Evolutionary conservation across 1,140 invertebrate species (phyloP).

Genomic region (Mizuhopecten yessoensis): DNA sequence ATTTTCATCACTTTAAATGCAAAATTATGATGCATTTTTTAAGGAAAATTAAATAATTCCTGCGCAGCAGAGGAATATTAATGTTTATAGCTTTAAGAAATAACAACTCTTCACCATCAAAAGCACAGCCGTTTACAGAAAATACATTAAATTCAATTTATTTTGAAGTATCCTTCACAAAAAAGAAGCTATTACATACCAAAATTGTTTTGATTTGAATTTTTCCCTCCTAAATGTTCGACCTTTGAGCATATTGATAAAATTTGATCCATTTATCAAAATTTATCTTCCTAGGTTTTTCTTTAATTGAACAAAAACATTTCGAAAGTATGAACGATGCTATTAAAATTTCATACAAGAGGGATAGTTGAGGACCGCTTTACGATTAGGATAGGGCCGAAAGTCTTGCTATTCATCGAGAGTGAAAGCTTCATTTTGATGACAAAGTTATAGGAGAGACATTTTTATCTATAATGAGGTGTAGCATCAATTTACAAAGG

Average conservation of each 20-base stretch:
- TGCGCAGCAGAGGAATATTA: background rate
- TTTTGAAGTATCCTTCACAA: background rate
- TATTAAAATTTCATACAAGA: background rate
- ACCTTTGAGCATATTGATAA: background rate
- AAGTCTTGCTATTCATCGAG: background rate
- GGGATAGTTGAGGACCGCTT: background rate
- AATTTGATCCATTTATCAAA: background rate
- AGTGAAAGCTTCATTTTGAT: background rate
- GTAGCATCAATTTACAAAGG: background rate
- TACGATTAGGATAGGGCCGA: background rate
- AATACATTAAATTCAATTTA: constrained; percentile 7
- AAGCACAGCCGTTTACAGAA: background rate
- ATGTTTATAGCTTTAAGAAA: background rate
- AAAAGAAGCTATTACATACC: background rate
- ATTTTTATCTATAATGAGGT: background rate
- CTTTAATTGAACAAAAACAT: background rate
- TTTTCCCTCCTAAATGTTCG: background rate
- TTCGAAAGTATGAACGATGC: background rate
- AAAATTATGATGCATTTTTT: too few relatives aligned
- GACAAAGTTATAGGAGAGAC: background rate
- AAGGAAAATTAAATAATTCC: background rate
- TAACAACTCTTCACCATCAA: background rate
- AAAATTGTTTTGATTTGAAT: background rate
- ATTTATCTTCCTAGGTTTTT: background rate
- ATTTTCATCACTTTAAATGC: too few relatives aligned